A percentile compares a stretch with the other conserved stretches of the same genome.
phyloP scores from a whole-genome alignment of 2,888 invertebrate genomes.

The Pyrrhia umbra region DNA sequence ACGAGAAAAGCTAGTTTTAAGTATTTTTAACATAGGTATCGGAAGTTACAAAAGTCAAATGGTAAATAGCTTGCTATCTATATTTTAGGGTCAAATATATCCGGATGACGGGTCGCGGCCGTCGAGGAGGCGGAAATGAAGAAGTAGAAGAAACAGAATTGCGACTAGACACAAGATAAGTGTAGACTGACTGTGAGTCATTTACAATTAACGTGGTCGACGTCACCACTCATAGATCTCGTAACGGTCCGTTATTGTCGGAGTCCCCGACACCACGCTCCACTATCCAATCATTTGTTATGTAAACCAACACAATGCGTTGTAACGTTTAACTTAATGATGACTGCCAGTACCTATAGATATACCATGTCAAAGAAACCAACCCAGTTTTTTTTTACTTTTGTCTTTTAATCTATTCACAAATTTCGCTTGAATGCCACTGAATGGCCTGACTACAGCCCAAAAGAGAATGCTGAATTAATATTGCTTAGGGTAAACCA shows the following conservation, averaged over 20 bases:
- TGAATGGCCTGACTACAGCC: conserved; percentile 45
- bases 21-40: conserved; percentile 1
- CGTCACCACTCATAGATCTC: conserved; percentile 67
- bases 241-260: conserved; percentile 76
- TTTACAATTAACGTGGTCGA: conserved; percentile 53
- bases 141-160: conserved; percentile 24
- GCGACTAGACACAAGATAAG: conserved; percentile 52
- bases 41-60: conserved; percentile 43
- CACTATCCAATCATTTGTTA: conserved; percentile 80
- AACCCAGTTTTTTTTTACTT: conserved; percentile 64
- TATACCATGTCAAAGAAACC: conserved; percentile 63
- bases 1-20: too few relatives aligned
- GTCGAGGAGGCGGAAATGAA: conserved; percentile 26
- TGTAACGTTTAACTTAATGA: conserved; percentile 74
- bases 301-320: conserved; percentile 79
- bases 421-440: conserved; percentile 51
- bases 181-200: conserved; percentile 59
- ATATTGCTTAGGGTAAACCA: conserved; percentile 55
- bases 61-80: conserved; percentile 16
- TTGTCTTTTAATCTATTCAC: conserved; percentile 62
- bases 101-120: conserved; percentile 12
- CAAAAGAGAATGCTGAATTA: conserved; percentile 53
- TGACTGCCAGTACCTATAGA: conserved; percentile 59
- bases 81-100: conserved; percentile 40
- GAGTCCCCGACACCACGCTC: conserved; percentile 68